phyloP scores from a whole-genome alignment of 2,888 invertebrate species.

The Steinernema hermaphroditum region DNA sequence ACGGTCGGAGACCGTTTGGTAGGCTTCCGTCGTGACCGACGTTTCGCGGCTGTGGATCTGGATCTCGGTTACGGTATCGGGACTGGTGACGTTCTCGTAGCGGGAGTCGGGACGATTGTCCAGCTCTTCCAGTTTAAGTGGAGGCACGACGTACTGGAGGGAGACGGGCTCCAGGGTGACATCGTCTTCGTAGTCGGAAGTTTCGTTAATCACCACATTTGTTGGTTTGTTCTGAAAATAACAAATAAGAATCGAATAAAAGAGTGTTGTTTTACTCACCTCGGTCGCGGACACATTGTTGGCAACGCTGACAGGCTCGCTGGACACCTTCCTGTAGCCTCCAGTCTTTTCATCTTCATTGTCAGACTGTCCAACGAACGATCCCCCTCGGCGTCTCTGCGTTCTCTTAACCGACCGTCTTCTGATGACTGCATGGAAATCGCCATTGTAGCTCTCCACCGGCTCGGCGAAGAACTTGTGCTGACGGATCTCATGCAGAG shows the following conservation, averaged over 20 bases:
- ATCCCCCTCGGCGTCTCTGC: constrained; percentile 34
- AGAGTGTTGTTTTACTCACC: background rate
- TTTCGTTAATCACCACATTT: background rate
- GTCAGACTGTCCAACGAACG: constrained; percentile 6
- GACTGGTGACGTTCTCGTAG: constrained; percentile 18
- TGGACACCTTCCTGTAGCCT: constrained; percentile 24
- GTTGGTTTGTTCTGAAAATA: background rate
- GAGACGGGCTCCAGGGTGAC: constrained; percentile 16
- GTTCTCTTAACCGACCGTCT: constrained; percentile 33
- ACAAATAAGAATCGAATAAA: no score
- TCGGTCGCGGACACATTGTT: background rate
- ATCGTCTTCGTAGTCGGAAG: constrained; percentile 24
- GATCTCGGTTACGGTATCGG: background rate
- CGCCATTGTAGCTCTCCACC: constrained; percentile 30
- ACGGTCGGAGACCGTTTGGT: constrained; percentile 12
- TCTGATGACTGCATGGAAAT: constrained; percentile 34
- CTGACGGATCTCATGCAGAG: constrained; percentile 34
- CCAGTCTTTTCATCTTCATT: constrained; percentile 18
- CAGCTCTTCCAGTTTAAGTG: background rate
- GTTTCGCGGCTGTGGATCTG: constrained; percentile 1
- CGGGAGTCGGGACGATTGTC: background rate
- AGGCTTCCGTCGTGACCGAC: background rate
- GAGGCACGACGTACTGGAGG: constrained; percentile 12
- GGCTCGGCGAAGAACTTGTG: constrained; percentile 37
- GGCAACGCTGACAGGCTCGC: constrained; percentile 21